phyloP scores from a whole-genome alignment of 92 coral and sea anemone genomes.

The Parazoanthus atlanticus region DNA sequence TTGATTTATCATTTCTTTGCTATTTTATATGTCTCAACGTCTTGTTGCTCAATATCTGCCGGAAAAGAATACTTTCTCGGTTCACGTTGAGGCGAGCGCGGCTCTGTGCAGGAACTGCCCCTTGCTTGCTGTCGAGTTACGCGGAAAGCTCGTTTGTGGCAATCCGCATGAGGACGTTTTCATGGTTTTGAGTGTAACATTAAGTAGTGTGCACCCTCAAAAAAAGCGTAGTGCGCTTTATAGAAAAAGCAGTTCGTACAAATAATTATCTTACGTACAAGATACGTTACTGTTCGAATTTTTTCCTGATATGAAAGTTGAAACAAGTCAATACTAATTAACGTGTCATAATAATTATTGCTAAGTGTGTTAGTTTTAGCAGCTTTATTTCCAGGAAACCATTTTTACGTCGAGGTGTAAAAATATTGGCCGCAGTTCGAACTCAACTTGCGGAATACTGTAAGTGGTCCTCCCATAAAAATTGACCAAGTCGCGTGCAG shows the following conservation, averaged over 20 bases:
- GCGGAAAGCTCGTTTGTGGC: not conserved
- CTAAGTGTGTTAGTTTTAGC: slow-evolving; percentile 10
- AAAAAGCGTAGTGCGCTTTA: too few species aligned
- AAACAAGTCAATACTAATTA: slow-evolving; percentile 1
- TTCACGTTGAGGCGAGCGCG: not conserved
- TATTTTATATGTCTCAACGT: not conserved
- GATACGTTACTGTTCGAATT: not conserved
- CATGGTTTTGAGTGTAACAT: not conserved
- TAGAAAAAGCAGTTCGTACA: too few species aligned
- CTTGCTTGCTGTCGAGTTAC: not conserved
- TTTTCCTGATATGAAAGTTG: not conserved
- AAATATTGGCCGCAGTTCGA: not conserved
- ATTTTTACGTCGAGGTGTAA: slow-evolving; percentile 17
- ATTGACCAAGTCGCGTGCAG: slow-evolving; percentile 17
- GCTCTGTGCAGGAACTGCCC: not conserved
- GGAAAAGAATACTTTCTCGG: slow-evolving; percentile 13
- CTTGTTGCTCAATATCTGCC: slow-evolving; percentile 3
- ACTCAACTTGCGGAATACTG: not conserved
- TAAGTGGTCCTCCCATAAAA: not conserved
- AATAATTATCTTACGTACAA: not conserved
- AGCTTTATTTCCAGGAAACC: slow-evolving; percentile 34
- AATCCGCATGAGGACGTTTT: not conserved
- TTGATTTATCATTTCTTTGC: slow-evolving; percentile 31
- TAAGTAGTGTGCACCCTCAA: not conserved
- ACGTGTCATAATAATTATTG: slow-evolving; percentile 6